Base-by-base conservation (phyloP, 2,888 invertebrate genomes). In the Monoplex corrugatus region DNA sequence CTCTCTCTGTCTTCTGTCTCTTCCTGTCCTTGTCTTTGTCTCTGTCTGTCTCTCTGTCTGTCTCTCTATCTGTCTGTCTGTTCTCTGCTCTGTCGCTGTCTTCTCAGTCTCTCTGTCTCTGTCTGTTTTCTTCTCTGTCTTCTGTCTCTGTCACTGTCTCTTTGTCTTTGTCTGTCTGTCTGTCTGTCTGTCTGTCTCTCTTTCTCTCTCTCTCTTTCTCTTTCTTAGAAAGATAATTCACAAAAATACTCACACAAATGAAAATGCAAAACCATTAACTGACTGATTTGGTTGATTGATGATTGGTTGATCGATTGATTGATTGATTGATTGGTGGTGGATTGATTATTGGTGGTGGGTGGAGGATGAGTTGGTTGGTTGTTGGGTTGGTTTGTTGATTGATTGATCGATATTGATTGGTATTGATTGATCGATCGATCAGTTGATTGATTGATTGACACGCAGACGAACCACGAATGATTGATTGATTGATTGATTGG, bases 31-130 rank as follows among this genome's bases (percentile, higher is more conserved):
- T 40, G 80, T 43, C 23, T 40, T 0, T 0, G 43, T 80, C 43
- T 80, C 43, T 80, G 43, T 43, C 43, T 80, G 80, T 80, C 80
- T 80, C 28, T 80, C 80, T 80, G 38, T 80, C 43, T 43, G 43
- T 43, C 80, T 80, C 28, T 43, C 10, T 23, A 38, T 23, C 32
- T 32, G 35, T 28, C 38, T 40, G 35, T 13, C 8, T 13, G 50
- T 50, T 50, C 50, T 50, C 10, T 50, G 50, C 16, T 13, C 16
- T 13, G 16, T 8, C 19, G 2, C 57, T 57, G 2, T n/a, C n/a
- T n/a, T 57, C 57, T 57, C 19, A 23, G 2, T 5, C 19, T 57
- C 57, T 57, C 19, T 57, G 19, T 5, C 2, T 10, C 57, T 57
- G 57, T 57, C 57, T 57, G 50, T 50, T 50, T 13, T 13, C 8